Evolutionary conservation across 1,140 invertebrate genomes (phyloP).

Genomic region (Dreissena rostriformis): DNA sequence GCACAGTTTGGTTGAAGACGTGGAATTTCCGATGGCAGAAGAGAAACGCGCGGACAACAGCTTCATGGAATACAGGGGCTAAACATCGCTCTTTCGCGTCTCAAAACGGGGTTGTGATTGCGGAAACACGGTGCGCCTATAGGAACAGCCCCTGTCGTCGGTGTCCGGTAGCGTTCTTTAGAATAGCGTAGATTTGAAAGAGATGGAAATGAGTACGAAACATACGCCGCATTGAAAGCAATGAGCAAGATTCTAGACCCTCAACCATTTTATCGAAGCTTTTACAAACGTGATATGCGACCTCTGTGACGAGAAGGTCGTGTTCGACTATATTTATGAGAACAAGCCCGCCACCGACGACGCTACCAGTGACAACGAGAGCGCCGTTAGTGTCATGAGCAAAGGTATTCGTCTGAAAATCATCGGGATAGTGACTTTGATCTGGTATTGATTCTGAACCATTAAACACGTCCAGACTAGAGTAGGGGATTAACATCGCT

Average conservation of each 20-base stretch:
- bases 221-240: conserved; percentile 90
- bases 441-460: conserved; percentile 40
- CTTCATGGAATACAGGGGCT: conserved; percentile 60
- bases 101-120: conserved; percentile 47
- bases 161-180: conserved; percentile 72
- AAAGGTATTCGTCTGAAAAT: conserved; percentile 44
- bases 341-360: conserved; percentile 23
- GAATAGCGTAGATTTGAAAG: conserved; percentile 68
- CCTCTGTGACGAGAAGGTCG: conserved; percentile 85
- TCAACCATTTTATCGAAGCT: conserved; percentile 94
- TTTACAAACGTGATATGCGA: conserved; percentile 93
- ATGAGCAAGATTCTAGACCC: conserved; percentile 93
- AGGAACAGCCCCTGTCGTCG: conserved; percentile 69
- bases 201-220: conserved; percentile 87
- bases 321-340: conserved; percentile 51
- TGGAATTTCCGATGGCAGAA: conserved; percentile 59
- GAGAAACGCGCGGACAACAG: conserved; percentile 53
- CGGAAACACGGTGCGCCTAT: conserved; percentile 55
- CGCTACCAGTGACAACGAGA: conserved; percentile 31
- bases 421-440: conserved; percentile 45
- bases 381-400: conserved; percentile 28
- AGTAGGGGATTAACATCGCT: no score
- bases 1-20: neutral
- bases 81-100: conserved; percentile 49
- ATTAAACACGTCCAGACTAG: no score